These are phyloP conservation scores for Caenorhabditis wallacei DNA, from an alignment of 2,888 invertebrate genomes.

Conservation along the genomic window DNA sequence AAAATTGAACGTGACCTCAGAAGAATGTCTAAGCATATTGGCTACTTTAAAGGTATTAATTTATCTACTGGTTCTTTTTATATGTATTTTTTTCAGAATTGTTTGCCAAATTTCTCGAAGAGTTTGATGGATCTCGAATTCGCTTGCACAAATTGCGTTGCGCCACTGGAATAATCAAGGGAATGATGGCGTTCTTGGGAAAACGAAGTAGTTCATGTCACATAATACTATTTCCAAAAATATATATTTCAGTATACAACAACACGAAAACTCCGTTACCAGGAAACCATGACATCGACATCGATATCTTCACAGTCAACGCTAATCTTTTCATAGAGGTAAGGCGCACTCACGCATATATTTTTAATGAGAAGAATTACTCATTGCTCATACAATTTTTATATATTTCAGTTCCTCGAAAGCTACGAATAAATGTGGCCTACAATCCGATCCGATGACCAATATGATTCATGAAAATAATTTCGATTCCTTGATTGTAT, in stretches of 20 bases:
- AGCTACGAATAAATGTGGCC: neutral
- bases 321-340: slow-evolving; percentile 27
- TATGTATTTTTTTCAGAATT: slow-evolving; percentile 17
- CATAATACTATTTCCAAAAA: too few species aligned
- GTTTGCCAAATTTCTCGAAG: slow-evolving; percentile 31
- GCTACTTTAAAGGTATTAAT: slow-evolving; percentile 22
- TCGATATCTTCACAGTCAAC: slow-evolving; percentile 48
- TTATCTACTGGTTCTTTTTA: neutral
- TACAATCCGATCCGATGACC: neutral
- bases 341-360: too few species aligned
- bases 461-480: neutral
- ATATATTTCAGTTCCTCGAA: slow-evolving; percentile 1
- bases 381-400: neutral
- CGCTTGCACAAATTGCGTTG: slow-evolving; percentile 16
- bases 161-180: slow-evolving; percentile 45
- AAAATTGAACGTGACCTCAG: slow-evolving; percentile 22
- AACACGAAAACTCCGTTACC: neutral
- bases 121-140: slow-evolving; percentile 28
- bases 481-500: neutral
- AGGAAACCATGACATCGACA: slow-evolving; percentile 6
- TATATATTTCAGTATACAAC: slow-evolving; percentile 35
- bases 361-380: neutral
- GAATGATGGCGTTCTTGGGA: slow-evolving; percentile 18
- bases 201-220: neutral
- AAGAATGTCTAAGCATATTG: slow-evolving; percentile 27